Conservation (phyloP, 2,797 vertebrate species). For the Alcedo quadribrachys region DNA sequence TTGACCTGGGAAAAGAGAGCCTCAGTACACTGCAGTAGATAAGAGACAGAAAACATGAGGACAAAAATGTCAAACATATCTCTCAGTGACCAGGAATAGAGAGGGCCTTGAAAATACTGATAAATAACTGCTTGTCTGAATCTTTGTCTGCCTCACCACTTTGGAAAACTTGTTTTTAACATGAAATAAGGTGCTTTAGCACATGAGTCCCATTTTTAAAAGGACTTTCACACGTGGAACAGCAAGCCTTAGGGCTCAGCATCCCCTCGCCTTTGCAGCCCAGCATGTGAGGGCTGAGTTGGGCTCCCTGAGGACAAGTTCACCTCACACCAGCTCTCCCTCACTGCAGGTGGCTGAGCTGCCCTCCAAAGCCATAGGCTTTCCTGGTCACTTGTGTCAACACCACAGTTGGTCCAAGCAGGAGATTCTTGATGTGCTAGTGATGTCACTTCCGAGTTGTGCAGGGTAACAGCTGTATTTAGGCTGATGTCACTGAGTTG, state of each 20-base stretch:
- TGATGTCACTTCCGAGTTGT: not conserved
- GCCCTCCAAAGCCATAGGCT: not conserved
- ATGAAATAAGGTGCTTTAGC: not conserved
- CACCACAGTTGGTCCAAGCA: accelerated
- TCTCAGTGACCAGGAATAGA: not conserved
- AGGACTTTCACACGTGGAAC: not conserved
- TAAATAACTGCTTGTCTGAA: not conserved
- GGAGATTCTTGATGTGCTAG: not conserved
- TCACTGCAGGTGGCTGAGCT: not conserved
- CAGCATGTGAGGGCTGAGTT: not conserved
- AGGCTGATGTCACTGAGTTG: conserved; percentile 23
- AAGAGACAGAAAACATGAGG: not conserved
- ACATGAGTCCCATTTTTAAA: not conserved
- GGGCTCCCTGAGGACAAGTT: not conserved
- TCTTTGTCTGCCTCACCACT: not conserved
- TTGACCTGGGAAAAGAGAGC: not conserved
- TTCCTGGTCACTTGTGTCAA: not conserved
- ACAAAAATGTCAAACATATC: not conserved
- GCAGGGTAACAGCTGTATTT: not conserved
- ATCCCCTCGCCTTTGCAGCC: not conserved
- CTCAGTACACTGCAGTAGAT: not conserved
- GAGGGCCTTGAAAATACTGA: not conserved
- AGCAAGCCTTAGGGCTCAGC: not conserved
- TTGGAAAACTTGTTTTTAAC: not conserved
- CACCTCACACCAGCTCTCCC: not conserved